A percentile compares a stretch with the other conserved stretches of the same genome.
Evolutionary conservation across 2,113 vertebrate genomes (phyloP).

Genomic region (Labeo catla): DNA sequence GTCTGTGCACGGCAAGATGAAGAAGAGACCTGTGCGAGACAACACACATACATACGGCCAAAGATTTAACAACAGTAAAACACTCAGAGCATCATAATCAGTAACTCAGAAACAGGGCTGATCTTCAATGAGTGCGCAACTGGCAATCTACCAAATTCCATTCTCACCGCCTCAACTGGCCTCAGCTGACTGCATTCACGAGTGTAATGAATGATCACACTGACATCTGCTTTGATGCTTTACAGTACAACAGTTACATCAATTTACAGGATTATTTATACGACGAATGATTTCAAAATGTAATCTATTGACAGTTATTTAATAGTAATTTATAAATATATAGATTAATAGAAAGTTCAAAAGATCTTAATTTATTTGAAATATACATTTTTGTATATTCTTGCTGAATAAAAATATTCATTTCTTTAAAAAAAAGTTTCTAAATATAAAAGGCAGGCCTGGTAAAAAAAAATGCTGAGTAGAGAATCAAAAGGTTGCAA

Average conservation of each 20-base stretch:
- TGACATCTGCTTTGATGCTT: not conserved
- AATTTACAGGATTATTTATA: not conserved
- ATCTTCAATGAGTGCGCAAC: not conserved
- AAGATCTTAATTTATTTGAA: not conserved
- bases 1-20: conserved; percentile 94
- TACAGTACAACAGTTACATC: not conserved
- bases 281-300: not conserved
- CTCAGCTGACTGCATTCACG: conserved; percentile 11
- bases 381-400: not conserved
- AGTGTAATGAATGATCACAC: not conserved
- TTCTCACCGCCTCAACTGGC: not conserved
- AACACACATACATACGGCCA: conserved; percentile 52
- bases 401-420: no score
- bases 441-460: not conserved
- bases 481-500: not conserved
- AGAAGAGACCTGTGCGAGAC: conserved; percentile 86
- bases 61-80: not conserved
- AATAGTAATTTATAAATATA: not conserved
- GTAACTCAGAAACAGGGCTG: not conserved
- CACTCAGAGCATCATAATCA: not conserved
- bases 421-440: not conserved
- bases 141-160: conserved; percentile 12
- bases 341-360: no score
- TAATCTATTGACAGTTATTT: not conserved
- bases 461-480: not conserved